Evolutionary conservation across 2,113 vertebrate genomes (phyloP).

Genomic region (Aix galericulata): DNA sequence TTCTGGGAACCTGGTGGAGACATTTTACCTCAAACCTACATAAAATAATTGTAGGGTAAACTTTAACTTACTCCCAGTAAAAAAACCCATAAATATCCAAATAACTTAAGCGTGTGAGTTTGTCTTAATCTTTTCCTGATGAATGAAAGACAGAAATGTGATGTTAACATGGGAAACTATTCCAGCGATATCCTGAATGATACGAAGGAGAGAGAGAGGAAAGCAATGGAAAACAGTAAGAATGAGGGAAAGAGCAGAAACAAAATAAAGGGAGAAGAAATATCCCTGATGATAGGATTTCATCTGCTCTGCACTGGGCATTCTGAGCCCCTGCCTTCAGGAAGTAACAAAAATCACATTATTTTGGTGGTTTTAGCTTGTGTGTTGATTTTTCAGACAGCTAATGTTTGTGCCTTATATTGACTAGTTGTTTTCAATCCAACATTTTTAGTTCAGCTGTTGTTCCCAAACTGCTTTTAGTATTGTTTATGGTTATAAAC

Average conservation of each 20-base stretch:
- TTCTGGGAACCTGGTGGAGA: not conserved
- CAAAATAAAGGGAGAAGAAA: not conserved
- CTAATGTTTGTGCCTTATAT: not conserved
- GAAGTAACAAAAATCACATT: not conserved
- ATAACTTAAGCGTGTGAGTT: not conserved
- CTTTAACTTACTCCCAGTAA: not conserved
- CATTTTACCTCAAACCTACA: not conserved
- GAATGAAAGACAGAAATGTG: not conserved
- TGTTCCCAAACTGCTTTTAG: not conserved
- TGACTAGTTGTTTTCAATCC: not conserved
- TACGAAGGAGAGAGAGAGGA: not conserved
- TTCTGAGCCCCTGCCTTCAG: not conserved
- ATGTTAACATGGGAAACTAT: not conserved
- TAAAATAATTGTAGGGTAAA: not conserved
- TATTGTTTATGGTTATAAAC: not conserved
- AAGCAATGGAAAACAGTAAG: not conserved
- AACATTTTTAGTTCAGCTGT: not conserved
- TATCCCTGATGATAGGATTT: rapidly evolving
- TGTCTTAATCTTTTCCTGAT: not conserved
- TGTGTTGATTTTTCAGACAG: not conserved
- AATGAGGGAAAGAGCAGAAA: not conserved
- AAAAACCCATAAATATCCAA: not conserved
- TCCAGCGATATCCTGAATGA: not conserved
- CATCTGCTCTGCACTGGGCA: not conserved
- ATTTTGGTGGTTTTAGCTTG: not conserved